Percentiles rank a stretch among this genome's conserved stretches.
Evolutionary conservation across 2,888 invertebrate species (phyloP).

Genomic region (Opisthograptis luteolata): DNA sequence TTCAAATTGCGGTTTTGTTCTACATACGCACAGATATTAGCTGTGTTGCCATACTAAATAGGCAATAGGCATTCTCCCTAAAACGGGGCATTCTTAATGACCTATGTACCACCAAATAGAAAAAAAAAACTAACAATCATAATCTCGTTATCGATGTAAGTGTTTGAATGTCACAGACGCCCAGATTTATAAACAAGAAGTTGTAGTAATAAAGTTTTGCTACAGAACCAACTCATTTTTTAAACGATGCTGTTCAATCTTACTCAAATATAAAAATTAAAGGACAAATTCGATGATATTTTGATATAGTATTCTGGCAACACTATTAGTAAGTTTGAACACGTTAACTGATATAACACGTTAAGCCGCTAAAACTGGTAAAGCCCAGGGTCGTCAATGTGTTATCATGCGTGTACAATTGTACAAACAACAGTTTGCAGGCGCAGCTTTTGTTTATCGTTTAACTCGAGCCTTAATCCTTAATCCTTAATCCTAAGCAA

Average conservation of each 20-base stretch:
- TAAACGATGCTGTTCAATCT: no score
- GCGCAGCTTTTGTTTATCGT: slow-evolving; percentile 75
- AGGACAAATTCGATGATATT: background rate
- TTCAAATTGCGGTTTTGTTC: slow-evolving; percentile 12
- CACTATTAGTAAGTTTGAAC: background rate
- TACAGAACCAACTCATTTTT: no score
- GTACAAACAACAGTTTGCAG: slow-evolving; percentile 77
- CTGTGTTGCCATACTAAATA: slow-evolving; percentile 5
- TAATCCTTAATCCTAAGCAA: slow-evolving; percentile 82
- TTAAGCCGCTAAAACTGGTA: slow-evolving; percentile 56
- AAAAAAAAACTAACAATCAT: no score
- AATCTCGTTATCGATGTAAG: no score
- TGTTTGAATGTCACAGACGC: no score
- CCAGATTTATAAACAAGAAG: no score
- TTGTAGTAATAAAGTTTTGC: no score
- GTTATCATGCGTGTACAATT: slow-evolving; percentile 79
- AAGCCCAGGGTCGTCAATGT: slow-evolving; percentile 58
- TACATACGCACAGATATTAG: slow-evolving; percentile 3
- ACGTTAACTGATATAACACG: slow-evolving; percentile 49
- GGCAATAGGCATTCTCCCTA: background rate
- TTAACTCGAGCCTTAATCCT: slow-evolving; percentile 72
- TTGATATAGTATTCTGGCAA: background rate
- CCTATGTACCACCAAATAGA: no score
- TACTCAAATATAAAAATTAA: no score
- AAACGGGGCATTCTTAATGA: no score